A percentile compares a stretch with the other conserved stretches of the same genome.
Evolutionary conservation across 2,113 vertebrate species (phyloP).

Genomic region (Azemiops feae): DNA sequence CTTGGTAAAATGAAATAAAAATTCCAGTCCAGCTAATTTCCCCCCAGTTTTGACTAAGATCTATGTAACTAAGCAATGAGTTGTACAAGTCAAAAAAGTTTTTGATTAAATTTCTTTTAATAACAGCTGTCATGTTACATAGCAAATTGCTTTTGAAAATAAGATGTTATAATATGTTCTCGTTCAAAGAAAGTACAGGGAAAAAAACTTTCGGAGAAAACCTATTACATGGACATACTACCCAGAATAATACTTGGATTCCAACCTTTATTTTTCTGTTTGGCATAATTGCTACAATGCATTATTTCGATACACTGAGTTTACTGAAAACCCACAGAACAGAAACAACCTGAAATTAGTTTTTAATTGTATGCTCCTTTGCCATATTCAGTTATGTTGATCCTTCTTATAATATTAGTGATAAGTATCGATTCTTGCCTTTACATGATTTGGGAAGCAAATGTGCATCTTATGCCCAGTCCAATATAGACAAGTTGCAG

Average conservation of each 20-base stretch:
- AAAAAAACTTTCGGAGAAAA: not conserved
- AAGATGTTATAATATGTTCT: not conserved
- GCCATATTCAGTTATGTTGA: not conserved
- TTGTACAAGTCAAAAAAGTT: not conserved
- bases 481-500: not conserved
- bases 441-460: not conserved
- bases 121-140: not conserved
- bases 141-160: not conserved
- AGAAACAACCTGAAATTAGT: conserved; percentile 13
- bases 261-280: not conserved
- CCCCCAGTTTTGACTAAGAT: not conserved
- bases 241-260: not conserved
- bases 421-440: not conserved
- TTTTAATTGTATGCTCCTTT: not conserved
- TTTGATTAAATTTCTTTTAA: not conserved
- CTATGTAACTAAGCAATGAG: not conserved
- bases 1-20: not conserved
- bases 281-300: not conserved
- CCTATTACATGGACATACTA: not conserved
- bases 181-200: not conserved
- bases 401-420: not conserved
- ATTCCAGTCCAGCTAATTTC: not conserved
- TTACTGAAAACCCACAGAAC: conserved; percentile 9
- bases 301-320: not conserved
- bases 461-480: not conserved